Conservation (phyloP, 2,113 vertebrate genomes). For the Pterocles gutturalis region DNA sequence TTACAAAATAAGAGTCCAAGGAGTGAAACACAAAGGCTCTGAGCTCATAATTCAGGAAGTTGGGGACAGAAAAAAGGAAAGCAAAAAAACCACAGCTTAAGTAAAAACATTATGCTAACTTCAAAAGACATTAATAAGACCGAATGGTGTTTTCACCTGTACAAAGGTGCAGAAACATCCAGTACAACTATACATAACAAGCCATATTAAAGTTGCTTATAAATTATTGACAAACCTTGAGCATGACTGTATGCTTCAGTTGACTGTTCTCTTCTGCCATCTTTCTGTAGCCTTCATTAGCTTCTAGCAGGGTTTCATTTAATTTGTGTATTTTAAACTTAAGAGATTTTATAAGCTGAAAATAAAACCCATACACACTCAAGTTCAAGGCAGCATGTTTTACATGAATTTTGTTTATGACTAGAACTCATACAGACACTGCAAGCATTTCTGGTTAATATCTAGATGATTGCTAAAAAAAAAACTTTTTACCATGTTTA, state of each 20-base stretch:
- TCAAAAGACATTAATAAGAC: background rate
- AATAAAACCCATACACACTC: background rate
- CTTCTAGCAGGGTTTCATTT: slow-evolving; percentile 71
- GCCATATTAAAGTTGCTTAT: background rate
- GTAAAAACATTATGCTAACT: background rate
- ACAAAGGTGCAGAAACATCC: background rate
- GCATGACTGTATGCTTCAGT: slow-evolving; percentile 46
- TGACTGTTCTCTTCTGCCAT: slow-evolving; percentile 62
- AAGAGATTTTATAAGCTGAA: slow-evolving; percentile 82
- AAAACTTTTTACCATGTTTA: background rate
- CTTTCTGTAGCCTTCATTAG: slow-evolving; percentile 70
- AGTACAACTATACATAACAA: background rate
- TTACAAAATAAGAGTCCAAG: background rate
- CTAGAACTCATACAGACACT: background rate
- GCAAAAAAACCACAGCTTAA: background rate
- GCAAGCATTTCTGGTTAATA: background rate
- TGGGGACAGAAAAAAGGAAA: background rate
- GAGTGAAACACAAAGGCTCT: background rate
- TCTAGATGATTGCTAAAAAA: background rate
- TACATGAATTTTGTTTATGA: background rate
- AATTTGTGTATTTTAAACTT: slow-evolving; percentile 81
- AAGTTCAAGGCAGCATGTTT: background rate
- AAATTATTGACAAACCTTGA: slow-evolving; percentile 58
- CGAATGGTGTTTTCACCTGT: background rate
- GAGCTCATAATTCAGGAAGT: background rate